These are phyloP conservation scores for Balaeniceps rex DNA, from an alignment of 2,113 vertebrate species.

Conservation along the genomic window DNA sequence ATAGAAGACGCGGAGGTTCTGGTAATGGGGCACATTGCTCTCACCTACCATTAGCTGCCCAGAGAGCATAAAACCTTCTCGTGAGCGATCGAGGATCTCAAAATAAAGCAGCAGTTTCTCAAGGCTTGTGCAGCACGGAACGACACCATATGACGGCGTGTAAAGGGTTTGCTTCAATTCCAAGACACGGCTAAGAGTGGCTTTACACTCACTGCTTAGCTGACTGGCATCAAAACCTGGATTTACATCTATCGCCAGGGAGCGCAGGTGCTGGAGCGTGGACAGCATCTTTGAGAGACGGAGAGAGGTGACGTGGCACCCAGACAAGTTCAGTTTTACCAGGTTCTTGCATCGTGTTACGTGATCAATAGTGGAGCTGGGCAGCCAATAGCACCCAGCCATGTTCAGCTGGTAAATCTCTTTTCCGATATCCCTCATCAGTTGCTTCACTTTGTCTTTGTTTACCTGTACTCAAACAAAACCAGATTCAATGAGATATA, in stretches of 20 bases:
- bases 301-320: constrained; percentile 86
- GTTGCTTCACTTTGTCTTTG: constrained; percentile 79
- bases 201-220: constrained; percentile 88
- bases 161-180: constrained; percentile 92
- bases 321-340: constrained; percentile 87
- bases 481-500: background rate
- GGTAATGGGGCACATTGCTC: constrained; percentile 97
- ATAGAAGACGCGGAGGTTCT: constrained; percentile 90
- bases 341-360: constrained; percentile 83
- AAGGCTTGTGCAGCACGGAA: constrained; percentile 90
- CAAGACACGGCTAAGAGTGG: constrained; percentile 82
- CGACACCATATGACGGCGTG: constrained; percentile 90
- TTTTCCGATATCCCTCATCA: constrained; percentile 79
- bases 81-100: constrained; percentile 89
- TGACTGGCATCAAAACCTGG: constrained; percentile 84
- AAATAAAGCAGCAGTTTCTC: constrained; percentile 92
- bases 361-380: constrained; percentile 79
- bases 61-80: constrained; percentile 85
- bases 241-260: constrained; percentile 88
- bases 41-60: constrained; percentile 96
- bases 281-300: constrained; percentile 90
- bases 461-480: constrained; percentile 75
- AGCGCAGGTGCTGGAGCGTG: constrained; percentile 79
- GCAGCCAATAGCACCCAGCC: constrained; percentile 94
- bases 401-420: constrained; percentile 88